Base-by-base conservation (phyloP, 2,113 vertebrate genomes). In the Rynchops niger region DNA sequence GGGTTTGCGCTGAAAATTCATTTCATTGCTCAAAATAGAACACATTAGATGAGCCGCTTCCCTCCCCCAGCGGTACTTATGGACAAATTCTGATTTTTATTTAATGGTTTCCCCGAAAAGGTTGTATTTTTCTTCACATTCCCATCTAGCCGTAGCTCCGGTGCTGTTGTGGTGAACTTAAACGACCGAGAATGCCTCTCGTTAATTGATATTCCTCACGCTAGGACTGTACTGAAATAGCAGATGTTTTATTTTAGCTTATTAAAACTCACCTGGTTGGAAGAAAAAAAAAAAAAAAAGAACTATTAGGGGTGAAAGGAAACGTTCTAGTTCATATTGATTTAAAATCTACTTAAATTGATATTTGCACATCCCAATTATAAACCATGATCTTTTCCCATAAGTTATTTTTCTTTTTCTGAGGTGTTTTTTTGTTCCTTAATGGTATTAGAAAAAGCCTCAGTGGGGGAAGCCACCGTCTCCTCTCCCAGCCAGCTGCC, bases 41-140 rank as follows among this genome's bases (percentile, higher is more conserved):
- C 47, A 30, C 90, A 67, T 95, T 79, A 94, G 78, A 36, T 1
- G 61, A 72, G 43, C 73, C 5, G 26, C 6, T 59, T 58, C 84
- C 76, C 85, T 88, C 89, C 93, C 91, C 76, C 83, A 2, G 61
- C 0, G 78, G 47, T 61, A 70, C 94, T 93, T 83, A 74, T 20
- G 81, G 87, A 71, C 80, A 78, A 85, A 90, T 90, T 90, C 95
- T 88, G 92, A 56, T 74, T 91, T 93, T 92, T 92, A 80, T 87
- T 96, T 78, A 91, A 92, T 92, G 90, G 90, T 72, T 95, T 95
- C 90, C 96, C 88, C 8, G 40, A 86, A 92, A 88, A 92, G 85
- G 82, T 65, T 72, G 82, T 59, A 32, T 91, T 94, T 94, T 87
- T 63, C 90, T 52, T 88, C 88, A 15, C 88, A 21, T 82, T 80